These are phyloP conservation scores for Pelosia muscerda DNA, from an alignment of 2,888 invertebrate genomes.

Conservation along the genomic window DNA sequence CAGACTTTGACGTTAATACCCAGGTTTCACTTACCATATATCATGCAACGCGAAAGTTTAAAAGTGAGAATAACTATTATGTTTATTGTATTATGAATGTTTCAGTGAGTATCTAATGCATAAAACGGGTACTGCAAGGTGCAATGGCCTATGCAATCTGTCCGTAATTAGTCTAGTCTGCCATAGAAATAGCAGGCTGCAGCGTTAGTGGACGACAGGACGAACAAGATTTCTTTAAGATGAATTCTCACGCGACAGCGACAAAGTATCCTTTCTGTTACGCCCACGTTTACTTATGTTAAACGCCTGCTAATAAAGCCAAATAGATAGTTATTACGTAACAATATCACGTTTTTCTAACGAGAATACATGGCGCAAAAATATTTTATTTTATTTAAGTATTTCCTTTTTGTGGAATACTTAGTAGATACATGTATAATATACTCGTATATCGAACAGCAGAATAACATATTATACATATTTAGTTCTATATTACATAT, in stretches of 20 bases:
- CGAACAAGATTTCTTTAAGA: slow-evolving; percentile 56
- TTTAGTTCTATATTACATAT: too few relatives aligned
- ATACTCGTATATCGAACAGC: too few relatives aligned
- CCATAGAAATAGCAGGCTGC: slow-evolving; percentile 50
- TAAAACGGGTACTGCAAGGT: slow-evolving; percentile 58
- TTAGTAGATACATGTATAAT: too few relatives aligned
- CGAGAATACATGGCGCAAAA: neutral
- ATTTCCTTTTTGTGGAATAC: neutral
- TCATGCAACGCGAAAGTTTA: too few relatives aligned
- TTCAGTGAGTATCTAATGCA: slow-evolving; percentile 55
- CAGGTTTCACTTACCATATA: too few relatives aligned
- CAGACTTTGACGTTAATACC: too few relatives aligned
- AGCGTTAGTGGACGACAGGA: slow-evolving; percentile 46
- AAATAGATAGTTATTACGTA: slow-evolving; percentile 13
- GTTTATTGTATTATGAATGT: neutral
- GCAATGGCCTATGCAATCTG: slow-evolving; percentile 73
- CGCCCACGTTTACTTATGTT: slow-evolving; percentile 48
- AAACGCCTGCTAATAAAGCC: slow-evolving; percentile 22
- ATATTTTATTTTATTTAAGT: neutral
- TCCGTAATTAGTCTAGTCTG: slow-evolving; percentile 69
- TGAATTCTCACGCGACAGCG: slow-evolving; percentile 62
- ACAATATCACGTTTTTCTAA: neutral
- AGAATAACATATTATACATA: too few relatives aligned
- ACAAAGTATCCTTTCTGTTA: slow-evolving; percentile 46
- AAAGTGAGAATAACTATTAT: neutral